These are phyloP conservation scores for Siphlonurus alternatus DNA, from an alignment of 2,888 invertebrate species.

Conservation along the genomic window DNA sequence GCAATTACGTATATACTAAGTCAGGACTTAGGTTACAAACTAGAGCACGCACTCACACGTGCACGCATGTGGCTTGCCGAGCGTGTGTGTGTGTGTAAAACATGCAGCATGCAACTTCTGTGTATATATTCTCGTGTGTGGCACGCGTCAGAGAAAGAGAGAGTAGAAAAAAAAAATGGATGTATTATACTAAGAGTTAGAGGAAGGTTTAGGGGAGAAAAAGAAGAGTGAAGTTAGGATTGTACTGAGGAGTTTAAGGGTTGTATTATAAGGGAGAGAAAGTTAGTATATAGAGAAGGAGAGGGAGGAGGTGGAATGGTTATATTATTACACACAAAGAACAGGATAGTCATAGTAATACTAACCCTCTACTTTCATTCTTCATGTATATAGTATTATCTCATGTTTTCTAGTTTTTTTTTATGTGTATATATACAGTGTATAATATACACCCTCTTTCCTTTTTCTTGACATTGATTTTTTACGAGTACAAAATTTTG, in stretches of 20 bases:
- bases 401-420: neutral
- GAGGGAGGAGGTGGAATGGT: neutral
- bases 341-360: no score
- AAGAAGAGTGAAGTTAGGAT: no score
- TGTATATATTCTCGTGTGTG: no score
- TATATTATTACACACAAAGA: neutral
- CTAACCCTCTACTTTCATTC: neutral
- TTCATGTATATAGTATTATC: neutral
- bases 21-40: no score
- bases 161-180: neutral
- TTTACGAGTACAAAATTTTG: neutral
- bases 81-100: no score
- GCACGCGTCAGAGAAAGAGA: no score
- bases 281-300: neutral
- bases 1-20: no score
- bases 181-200: neutral
- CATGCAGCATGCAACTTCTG: no score
- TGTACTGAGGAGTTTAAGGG: neutral
- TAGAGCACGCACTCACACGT: no score
- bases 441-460: neutral
- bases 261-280: neutral
- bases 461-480: neutral
- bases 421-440: no score
- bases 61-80: no score
- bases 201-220: neutral